phyloP scores from a whole-genome alignment of 2,113 vertebrate genomes.

The Cercopithecus mona region DNA sequence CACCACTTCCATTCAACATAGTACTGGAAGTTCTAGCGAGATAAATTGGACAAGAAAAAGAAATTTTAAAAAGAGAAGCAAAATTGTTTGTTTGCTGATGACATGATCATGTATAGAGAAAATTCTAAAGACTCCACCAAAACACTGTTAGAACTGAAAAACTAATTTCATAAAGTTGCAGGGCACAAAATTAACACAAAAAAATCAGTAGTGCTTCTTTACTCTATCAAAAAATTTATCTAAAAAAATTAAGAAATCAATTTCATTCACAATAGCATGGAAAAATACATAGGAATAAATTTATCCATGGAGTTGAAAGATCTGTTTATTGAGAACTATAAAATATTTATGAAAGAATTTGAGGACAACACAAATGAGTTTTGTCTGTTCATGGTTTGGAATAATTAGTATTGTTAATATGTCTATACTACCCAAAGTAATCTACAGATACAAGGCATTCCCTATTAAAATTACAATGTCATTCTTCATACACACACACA shows the following conservation, averaged over 20 bases:
- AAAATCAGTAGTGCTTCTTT: neutral
- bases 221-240: neutral
- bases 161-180: neutral
- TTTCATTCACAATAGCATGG: neutral
- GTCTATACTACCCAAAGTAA: neutral
- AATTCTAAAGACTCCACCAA: neutral
- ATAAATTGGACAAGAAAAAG: neutral
- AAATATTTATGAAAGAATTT: neutral
- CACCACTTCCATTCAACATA: neutral
- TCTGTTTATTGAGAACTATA: neutral
- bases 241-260: neutral
- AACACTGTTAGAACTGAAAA: neutral
- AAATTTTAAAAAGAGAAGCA: neutral
- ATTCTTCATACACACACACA: neutral
- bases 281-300: neutral
- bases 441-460: neutral
- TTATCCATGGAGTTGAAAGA: neutral
- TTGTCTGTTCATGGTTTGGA: neutral
- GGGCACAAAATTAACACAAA: neutral
- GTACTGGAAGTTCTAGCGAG: neutral
- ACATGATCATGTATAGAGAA: neutral
- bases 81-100: neutral
- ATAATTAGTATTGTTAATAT: neutral
- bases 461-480: neutral
- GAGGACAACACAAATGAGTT: neutral